phyloP scores from a whole-genome alignment of 1,140 invertebrate genomes.

The Bactericera cockerelli region DNA sequence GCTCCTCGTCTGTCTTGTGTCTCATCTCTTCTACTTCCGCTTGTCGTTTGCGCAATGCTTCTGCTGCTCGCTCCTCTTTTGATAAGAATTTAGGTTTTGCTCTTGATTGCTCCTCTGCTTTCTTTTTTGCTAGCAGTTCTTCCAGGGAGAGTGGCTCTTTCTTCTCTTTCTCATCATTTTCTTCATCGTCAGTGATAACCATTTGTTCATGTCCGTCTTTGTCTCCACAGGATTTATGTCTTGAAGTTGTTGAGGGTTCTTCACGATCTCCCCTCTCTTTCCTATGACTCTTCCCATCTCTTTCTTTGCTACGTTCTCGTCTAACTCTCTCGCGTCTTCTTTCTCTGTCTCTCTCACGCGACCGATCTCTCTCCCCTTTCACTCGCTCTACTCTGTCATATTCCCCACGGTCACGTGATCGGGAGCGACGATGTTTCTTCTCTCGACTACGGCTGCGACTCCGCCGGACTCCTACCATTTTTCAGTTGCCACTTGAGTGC shows the following conservation, averaged over 20 bases:
- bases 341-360: conserved; percentile 15
- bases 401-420: no score
- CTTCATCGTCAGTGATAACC: conserved; percentile 23
- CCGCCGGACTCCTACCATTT: no score
- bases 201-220: conserved; percentile 23
- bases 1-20: conserved; percentile 50
- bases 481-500: no score
- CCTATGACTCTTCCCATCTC: conserved; percentile 19
- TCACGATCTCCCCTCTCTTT: conserved; percentile 15
- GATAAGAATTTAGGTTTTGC: conserved; percentile 93
- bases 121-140: conserved; percentile 89
- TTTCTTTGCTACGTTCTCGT: conserved; percentile 18
- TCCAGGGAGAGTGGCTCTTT: conserved; percentile 89
- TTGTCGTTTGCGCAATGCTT: conserved; percentile 76
- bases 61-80: conserved; percentile 80
- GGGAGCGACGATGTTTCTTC: no score
- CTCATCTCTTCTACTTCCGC: conserved; percentile 61
- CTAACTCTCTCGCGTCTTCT: conserved; percentile 14
- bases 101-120: conserved; percentile 83
- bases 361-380: conserved; percentile 13
- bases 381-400: conserved; percentile 20
- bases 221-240: neutral
- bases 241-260: conserved; percentile 4
- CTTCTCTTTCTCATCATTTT: conserved; percentile 36
- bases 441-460: no score